These are phyloP conservation scores for Heliocidaris erythrogramma DNA, from an alignment of 35 echinoderm and acorn worm genomes.

Conservation along the genomic window DNA sequence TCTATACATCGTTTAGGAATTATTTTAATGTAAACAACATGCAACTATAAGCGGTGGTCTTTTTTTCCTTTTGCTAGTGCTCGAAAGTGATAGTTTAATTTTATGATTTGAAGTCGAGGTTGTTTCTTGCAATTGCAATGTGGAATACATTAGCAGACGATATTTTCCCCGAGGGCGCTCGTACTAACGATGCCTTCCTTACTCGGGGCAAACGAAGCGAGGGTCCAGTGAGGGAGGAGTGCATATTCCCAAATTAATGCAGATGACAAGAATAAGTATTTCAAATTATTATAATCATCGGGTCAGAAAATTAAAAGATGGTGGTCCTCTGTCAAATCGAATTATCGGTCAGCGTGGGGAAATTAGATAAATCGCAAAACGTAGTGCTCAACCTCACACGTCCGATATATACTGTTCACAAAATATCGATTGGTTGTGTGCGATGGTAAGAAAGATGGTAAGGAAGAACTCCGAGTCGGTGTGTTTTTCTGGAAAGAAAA, in stretches of 20 bases:
- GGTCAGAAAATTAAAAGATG: too few species aligned
- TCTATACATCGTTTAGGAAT: not conserved
- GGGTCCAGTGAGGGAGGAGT: too few species aligned
- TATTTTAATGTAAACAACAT: not conserved
- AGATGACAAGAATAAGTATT: not conserved
- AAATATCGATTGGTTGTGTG: too few species aligned
- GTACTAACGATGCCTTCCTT: not conserved
- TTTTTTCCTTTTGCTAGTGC: not conserved
- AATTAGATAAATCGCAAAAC: too few species aligned
- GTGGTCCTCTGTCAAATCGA: too few species aligned
- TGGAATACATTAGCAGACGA: not conserved
- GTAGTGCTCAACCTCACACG: too few species aligned
- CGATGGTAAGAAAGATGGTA: too few species aligned
- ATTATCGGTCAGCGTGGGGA: too few species aligned
- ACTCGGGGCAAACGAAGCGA: not conserved
- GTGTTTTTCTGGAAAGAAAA: too few species aligned
- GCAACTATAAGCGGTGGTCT: not conserved
- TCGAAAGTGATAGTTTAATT: not conserved
- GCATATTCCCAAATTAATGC: not conserved
- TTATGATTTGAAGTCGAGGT: not conserved
- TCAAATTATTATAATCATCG: not conserved
- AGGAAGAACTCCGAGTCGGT: too few species aligned
- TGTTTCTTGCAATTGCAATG: not conserved
- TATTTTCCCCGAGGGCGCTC: not conserved
- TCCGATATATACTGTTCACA: too few species aligned